Percentiles rank a stretch among this genome's conserved stretches.
Conservation (phyloP, 2,113 vertebrate species). For the Chaenogobius annularis region DNA sequence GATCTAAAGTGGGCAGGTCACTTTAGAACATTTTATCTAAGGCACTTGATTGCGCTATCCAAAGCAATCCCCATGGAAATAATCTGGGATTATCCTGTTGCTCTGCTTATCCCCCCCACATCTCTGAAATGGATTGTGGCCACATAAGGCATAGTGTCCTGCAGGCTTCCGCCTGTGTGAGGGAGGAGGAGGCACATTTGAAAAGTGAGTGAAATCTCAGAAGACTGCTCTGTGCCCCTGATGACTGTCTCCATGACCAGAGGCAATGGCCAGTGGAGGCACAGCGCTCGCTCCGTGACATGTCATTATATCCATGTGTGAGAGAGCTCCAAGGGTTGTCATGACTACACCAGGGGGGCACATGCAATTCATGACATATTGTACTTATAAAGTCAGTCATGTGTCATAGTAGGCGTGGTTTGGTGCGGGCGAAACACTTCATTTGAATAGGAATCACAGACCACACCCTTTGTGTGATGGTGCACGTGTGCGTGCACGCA, state of each 20-base stretch:
- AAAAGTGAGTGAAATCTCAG: slow-evolving; percentile 48
- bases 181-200: slow-evolving; percentile 49
- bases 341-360: slow-evolving; percentile 46
- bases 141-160: slow-evolving; percentile 21
- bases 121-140: slow-evolving; percentile 63
- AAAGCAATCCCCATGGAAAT: slow-evolving; percentile 67
- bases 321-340: slow-evolving; percentile 49
- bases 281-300: slow-evolving; percentile 34
- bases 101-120: slow-evolving; percentile 53
- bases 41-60: slow-evolving; percentile 62
- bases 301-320: slow-evolving; percentile 52
- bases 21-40: slow-evolving; percentile 62
- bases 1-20: slow-evolving; percentile 24
- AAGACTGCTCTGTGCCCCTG: slow-evolving; percentile 29
- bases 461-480: no score
- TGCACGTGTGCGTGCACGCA: no score
- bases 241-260: slow-evolving; percentile 54
- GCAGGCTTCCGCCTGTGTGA: slow-evolving; percentile 36
- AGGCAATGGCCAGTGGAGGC: slow-evolving; percentile 41
- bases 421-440: no score
- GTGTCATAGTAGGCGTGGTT: no score
- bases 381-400: not conserved
- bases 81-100: slow-evolving; percentile 71
- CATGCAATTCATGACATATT: slow-evolving; percentile 34
- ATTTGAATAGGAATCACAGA: no score